A percentile compares a stretch with the other conserved stretches of the same genome.
Evolutionary conservation across 2,888 invertebrate genomes (phyloP).

Genomic region (Drepanosiphum platanoidis): DNA sequence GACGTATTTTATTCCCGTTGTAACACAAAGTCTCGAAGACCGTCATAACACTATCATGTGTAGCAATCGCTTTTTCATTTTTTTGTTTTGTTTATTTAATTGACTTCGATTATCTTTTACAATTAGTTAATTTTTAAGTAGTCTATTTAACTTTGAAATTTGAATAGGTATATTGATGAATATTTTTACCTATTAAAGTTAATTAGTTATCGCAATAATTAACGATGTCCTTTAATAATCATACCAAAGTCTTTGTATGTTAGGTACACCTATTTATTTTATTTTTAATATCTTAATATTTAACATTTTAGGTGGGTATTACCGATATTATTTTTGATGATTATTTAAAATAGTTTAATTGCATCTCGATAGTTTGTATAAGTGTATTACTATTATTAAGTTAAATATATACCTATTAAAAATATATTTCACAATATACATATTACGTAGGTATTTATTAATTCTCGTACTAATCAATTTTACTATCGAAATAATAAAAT

Average conservation of each 20-base stretch:
- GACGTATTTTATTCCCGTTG: background rate
- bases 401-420: no score
- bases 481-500: constrained; percentile 4
- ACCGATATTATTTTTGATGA: no score
- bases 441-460: background rate
- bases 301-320: no score
- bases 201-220: background rate
- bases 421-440: no score
- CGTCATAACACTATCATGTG: background rate
- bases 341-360: no score
- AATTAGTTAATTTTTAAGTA: background rate
- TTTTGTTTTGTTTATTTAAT: constrained; percentile 5
- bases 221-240: background rate
- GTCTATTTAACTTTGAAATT: background rate
- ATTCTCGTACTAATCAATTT: background rate
- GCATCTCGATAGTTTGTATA: no score
- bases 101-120: constrained; percentile 2
- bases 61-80: background rate
- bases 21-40: background rate
- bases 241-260: no score
- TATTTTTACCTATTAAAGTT: background rate
- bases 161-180: background rate
- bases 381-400: no score
- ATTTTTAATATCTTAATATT: no score
- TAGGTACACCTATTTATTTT: no score